Evolutionary conservation across 2,113 vertebrate species (phyloP), one percentile per base, ranked within the genome.

Genomic region (Smithornis capensis): DNA sequence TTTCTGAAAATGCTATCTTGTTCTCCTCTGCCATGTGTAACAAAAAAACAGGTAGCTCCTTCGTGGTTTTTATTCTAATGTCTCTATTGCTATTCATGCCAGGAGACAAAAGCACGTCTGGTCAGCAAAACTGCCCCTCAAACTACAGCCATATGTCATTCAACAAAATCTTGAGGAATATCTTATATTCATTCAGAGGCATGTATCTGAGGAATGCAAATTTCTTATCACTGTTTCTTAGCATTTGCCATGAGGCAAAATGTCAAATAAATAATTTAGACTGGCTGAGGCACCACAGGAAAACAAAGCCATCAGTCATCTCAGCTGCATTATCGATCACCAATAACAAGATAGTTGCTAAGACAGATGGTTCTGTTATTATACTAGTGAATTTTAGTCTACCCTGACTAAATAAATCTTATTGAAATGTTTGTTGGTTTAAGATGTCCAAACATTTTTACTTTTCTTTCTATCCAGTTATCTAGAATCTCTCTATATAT

Each of bases 301-400:
- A 98, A 98, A 98, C 98, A 97, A 98, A 97, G 91, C 91, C 83
- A 98, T 98, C 97, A 95, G 83, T 98, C 97, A 98, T 98, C 94
- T 97, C 76, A 73, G 96, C 90, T 97, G 49, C 75, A 55, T 96
- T 98, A 98, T 98, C 98, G 98, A 98, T 98, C 97, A 97, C 98
- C 97, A 97, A 97, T 98, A 98, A 97, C 95, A 92, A 98, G 97
- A 98, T 97, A 97, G 95, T 98, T 98, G 97, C 98, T 97, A 97
- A 98, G 98, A 98, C 95, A 98, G 98, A 98, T 96, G 94, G 92
- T 95, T 98, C 86, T 97, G 96, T 97, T 98, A 93, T 97, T 98
- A 96, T 76, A 87, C 91, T 85, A 93, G 95, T 95, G 89, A 97
- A 96, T 96, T 97, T 98, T 97, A 97, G 96, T 97, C 96, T 95